These are phyloP conservation scores for Zaprionus vittiger DNA, from an alignment of 1,140 invertebrate genomes.

Conservation along the genomic window DNA sequence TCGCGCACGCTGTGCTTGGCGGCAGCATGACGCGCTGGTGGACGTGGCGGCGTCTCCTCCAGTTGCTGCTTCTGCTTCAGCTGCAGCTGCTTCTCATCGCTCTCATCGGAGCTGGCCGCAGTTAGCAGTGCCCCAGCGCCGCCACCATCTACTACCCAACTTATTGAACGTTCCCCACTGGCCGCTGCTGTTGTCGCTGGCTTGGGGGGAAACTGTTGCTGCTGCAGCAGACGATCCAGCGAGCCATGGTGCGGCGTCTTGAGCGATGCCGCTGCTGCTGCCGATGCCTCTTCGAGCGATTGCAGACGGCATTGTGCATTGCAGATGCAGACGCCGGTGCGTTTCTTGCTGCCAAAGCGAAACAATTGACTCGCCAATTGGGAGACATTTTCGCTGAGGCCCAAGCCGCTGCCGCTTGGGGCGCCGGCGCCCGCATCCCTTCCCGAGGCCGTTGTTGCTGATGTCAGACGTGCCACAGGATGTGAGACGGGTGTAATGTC, in stretches of 20 bases:
- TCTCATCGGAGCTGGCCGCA: conserved; percentile 67
- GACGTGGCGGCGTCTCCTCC: conserved; percentile 59
- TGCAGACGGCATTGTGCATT: conserved; percentile 82
- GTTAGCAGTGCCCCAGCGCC: conserved; percentile 64
- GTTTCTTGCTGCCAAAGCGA: conserved; percentile 82
- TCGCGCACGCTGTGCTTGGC: conserved; percentile 67
- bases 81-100: conserved; percentile 68
- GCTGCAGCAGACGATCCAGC: conserved; percentile 75
- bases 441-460: conserved; percentile 84
- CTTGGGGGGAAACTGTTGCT: conserved; percentile 43
- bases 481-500: conserved; percentile 84
- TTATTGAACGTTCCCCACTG: conserved; percentile 73
- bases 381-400: conserved; percentile 78
- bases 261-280: conserved; percentile 24
- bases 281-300: conserved; percentile 61
- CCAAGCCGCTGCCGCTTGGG: conserved; percentile 80
- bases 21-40: conserved; percentile 53
- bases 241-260: conserved; percentile 80
- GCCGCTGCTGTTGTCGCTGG: not conserved
- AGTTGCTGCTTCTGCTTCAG: conserved; percentile 56
- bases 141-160: conserved; percentile 75
- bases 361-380: conserved; percentile 80
- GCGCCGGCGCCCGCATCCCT: conserved; percentile 76
- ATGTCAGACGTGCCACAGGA: conserved; percentile 78
- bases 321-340: conserved; percentile 79